Evolutionary conservation across 2,888 invertebrate species (phyloP).

Genomic region (Dysmachus trigonus): DNA sequence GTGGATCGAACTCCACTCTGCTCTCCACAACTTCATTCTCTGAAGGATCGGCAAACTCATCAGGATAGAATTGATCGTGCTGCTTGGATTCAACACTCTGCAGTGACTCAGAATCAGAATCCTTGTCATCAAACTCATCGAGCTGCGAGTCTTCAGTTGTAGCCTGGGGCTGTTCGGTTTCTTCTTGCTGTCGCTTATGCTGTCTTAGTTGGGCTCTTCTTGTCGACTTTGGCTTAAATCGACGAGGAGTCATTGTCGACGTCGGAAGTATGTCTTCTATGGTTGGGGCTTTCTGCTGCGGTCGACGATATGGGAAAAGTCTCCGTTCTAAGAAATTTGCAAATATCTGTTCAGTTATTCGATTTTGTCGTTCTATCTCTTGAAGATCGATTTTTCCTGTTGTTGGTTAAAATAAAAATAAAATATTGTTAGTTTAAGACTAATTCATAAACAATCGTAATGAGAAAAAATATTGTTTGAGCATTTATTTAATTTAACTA

Average conservation of each 20-base stretch:
- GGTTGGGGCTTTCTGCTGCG: slow-evolving; percentile 67
- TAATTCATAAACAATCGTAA: not conserved
- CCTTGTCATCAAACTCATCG: slow-evolving; percentile 55
- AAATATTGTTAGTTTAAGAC: not conserved
- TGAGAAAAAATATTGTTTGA: too few species aligned
- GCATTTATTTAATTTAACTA: too few species aligned
- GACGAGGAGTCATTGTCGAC: slow-evolving; percentile 20
- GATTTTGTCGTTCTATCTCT: slow-evolving; percentile 78
- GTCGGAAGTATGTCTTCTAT: slow-evolving; percentile 72
- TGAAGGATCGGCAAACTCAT: slow-evolving; percentile 63
- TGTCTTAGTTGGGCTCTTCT: slow-evolving; percentile 34
- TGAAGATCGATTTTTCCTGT: slow-evolving; percentile 63
- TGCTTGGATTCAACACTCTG: slow-evolving; percentile 79
- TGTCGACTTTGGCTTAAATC: slow-evolving; percentile 39
- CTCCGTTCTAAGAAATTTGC: slow-evolving; percentile 78
- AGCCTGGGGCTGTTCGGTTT: not conserved
- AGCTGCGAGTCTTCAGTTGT: slow-evolving; percentile 11
- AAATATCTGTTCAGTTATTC: slow-evolving; percentile 79
- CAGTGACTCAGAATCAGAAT: slow-evolving; percentile 67
- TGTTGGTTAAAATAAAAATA: not conserved
- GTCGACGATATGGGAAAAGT: slow-evolving; percentile 69
- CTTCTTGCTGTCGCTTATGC: slow-evolving; percentile 48
- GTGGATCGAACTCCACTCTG: not conserved
- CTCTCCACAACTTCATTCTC: slow-evolving; percentile 57
- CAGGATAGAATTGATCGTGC: slow-evolving; percentile 67